Base-by-base conservation (phyloP, 1,140 invertebrate species). In the Oncopodura yosiiana region DNA sequence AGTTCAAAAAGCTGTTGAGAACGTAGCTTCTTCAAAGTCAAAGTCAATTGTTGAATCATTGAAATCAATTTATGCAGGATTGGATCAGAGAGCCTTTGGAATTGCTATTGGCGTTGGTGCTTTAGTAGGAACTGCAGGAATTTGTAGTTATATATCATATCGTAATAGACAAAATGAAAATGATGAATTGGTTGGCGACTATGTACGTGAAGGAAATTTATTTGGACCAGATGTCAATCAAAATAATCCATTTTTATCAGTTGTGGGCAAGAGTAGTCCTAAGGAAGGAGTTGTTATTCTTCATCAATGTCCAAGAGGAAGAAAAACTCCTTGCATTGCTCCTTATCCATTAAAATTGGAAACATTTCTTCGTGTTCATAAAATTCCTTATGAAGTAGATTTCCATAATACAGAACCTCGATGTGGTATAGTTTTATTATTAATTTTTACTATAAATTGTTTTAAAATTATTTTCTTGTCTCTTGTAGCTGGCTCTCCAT, bases 271-370 rank as follows among this genome's bases (percentile, higher is more conserved):
- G 19, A 38, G 38, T 21, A 26, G 16, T 11, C 23, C 32, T n/a
- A n/a, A n/a, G 18, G 34, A 45, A 4, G 52, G 44, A 26, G 30
- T 54, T 38, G 48, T 60, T 12, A 48, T 60, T 14, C 42, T 60
- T n/a, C 52, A 60, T 34, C 58, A 60, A 16, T 60, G 58, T 46
- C 58, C 58, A 26, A 26, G 58, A 18, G 58, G 52, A 14, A 51
- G 54, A n/a, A 53, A 38, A 29, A 62, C 60, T 18, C 60, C 60
- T 21, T 62, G 60, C 36, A 62, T 62, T 50, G 55, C 60, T 42
- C 60, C 60, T 1, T 62, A 54, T 39, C 55, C 56, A 16, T 18
- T 62, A 3, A 62, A 62, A 27, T 34, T 62, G 39, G 60, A 62
- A 53, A 62, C 60, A 3, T 62, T 62, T 30, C 38, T 62, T 3